Base-by-base conservation (phyloP, 2,888 invertebrate species). In the Ophion slaviceki region DNA sequence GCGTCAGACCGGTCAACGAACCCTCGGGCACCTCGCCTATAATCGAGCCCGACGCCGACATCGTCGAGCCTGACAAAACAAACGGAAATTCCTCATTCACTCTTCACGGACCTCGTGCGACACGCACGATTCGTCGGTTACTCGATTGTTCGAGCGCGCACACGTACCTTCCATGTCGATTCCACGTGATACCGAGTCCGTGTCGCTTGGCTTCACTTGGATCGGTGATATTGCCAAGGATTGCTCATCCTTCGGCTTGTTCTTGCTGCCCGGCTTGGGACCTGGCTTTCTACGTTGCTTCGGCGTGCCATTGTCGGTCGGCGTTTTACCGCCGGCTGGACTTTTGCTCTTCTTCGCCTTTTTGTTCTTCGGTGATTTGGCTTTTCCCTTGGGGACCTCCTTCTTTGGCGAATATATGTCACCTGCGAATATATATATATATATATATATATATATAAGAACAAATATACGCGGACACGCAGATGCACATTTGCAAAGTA, bases 271-370 rank as follows among this genome's bases (percentile, higher is more conserved):
- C 0, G 94, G 94, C 80, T 94, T 94, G 0, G 94, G 94, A 0
- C 94, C 94, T 5, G 94, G 94, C 67, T 93, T 94, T 85, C 92
- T 94, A 45, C 94, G 90, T 45, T 91, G 92, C 70, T 94, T 94
- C 0, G 92, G 92, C 28, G 89, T 89, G 2, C 92, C 92, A 67
- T 92, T 92, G 77, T 93, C 92, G n/a, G 89, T 88, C 2, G 90
- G 53, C 2, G 89, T 88, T 81, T 91, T 92, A 68, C 92, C 90
- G 1, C 88, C 89, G 0, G 88, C 92, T 0, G 93, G 93, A 86
- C 92, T 93, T 59, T 89, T 90, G 72, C 89, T 90, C 83, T 91
- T 91, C 47, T 91, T 91, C 28, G 88, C 80, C 57, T 91, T 93
- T 66, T 92, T 92, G 40, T 88, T 79, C 83, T 93, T 92, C 57